phyloP scores from a whole-genome alignment of 2,797 vertebrate species.

The Caiman crocodilus region DNA sequence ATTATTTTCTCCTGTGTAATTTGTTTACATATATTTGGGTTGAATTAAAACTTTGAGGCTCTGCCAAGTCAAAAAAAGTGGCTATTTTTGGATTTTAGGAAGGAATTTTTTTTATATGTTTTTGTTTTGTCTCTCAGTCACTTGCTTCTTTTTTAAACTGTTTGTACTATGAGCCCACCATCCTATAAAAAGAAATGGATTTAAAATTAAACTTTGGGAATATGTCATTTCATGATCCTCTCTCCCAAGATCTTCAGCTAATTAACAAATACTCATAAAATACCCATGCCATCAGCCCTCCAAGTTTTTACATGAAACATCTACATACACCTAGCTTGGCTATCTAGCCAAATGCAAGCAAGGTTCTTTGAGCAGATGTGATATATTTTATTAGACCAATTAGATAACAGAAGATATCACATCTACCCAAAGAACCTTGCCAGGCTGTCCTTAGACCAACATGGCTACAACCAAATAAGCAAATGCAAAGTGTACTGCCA shows the following conservation, averaged over 20 bases:
- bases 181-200: conserved; percentile 45
- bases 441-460: background rate
- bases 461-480: conserved; percentile 29
- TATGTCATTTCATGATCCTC: conserved; percentile 74
- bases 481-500: conserved; percentile 15
- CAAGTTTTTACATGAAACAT: conserved; percentile 43
- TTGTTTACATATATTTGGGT: conserved; percentile 20
- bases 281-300: conserved; percentile 61
- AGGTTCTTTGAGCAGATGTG: too few species aligned
- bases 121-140: conserved; percentile 38
- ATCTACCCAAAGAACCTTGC: too few species aligned
- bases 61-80: conserved; percentile 20
- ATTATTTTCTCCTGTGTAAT: conserved; percentile 55
- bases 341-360: too few species aligned
- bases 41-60: conserved; percentile 27
- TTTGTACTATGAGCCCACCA: conserved; percentile 48
- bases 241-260: conserved; percentile 77
- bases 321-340: background rate
- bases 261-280: conserved; percentile 83
- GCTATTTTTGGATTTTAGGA: too few species aligned
- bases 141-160: conserved; percentile 45
- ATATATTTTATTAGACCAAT: too few species aligned
- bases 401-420: too few species aligned
- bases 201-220: conserved; percentile 72
- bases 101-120: too few species aligned